A percentile compares a stretch with the other conserved stretches of the same genome.
These are phyloP conservation scores for Rotaria macrura DNA, from an alignment of 2,888 invertebrate species.

Conservation along the genomic window DNA sequence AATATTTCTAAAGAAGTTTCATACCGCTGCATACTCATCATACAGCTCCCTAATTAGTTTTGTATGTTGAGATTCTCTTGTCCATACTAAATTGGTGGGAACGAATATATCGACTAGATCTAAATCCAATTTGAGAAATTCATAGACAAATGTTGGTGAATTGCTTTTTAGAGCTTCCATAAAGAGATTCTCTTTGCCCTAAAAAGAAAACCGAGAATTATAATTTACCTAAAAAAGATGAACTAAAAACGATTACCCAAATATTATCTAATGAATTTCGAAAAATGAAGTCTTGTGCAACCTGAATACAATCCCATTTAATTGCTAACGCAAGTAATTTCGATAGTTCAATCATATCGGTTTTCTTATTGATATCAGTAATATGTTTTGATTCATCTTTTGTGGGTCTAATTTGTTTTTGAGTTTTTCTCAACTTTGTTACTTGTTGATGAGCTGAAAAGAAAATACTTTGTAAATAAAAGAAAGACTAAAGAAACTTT, in stretches of 20 bases:
- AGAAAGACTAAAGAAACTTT: too few species aligned
- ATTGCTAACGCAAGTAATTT: background rate
- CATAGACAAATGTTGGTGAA: background rate
- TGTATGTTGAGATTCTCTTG: background rate
- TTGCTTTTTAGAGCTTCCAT: background rate
- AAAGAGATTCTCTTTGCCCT: background rate
- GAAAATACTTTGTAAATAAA: too few species aligned
- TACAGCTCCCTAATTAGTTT: background rate
- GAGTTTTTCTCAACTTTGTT: background rate
- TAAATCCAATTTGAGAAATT: background rate
- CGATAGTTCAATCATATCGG: background rate
- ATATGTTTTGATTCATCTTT: background rate
- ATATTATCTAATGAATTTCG: background rate
- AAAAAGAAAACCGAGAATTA: background rate
- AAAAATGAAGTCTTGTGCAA: background rate
- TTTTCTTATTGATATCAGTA: background rate
- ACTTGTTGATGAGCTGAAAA: background rate
- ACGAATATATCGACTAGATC: background rate
- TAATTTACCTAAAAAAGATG: background rate
- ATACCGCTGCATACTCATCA: background rate
- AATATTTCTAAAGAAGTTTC: background rate
- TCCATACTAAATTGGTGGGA: background rate
- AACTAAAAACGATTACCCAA: background rate
- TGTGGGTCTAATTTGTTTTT: too few species aligned
- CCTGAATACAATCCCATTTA: background rate